These are phyloP conservation scores for Sylvilagus bachmani DNA, from an alignment of 2,113 vertebrate species.

Conservation along the genomic window DNA sequence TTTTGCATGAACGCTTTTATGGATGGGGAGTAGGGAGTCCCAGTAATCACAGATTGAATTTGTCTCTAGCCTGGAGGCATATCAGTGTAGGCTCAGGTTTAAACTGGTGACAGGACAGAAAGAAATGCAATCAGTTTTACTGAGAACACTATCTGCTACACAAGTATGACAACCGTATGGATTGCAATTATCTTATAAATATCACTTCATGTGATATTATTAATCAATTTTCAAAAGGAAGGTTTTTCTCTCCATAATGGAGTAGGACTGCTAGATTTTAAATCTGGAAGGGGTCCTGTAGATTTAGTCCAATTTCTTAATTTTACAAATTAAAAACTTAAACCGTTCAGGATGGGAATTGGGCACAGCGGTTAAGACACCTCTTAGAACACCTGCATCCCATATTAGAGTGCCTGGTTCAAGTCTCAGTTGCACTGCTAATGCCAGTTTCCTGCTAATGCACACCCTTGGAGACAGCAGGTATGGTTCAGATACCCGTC, in stretches of 20 bases:
- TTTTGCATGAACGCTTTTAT: background rate
- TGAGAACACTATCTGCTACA: background rate
- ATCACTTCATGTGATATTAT: background rate
- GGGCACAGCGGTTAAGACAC: no score
- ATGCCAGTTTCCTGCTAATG: no score
- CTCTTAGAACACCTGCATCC: no score
- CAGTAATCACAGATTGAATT: background rate
- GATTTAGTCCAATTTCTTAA: background rate
- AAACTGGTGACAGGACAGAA: background rate
- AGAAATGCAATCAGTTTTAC: slow-evolving; percentile 4
- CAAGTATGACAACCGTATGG: background rate
- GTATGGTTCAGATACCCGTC: no score
- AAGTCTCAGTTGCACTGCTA: no score
- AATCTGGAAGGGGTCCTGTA: background rate
- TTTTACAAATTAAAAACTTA: background rate
- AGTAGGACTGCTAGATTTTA: background rate
- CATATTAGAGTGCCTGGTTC: no score
- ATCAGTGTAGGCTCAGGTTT: background rate
- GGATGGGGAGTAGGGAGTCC: background rate
- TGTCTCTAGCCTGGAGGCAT: background rate
- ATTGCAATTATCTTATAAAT: background rate
- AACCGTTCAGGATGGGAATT: background rate
- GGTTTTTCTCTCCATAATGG: background rate
- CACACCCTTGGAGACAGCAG: no score
- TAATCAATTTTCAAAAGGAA: background rate